Conservation (phyloP, 2,888 invertebrate genomes). For the Dicyrtomina minuta region DNA sequence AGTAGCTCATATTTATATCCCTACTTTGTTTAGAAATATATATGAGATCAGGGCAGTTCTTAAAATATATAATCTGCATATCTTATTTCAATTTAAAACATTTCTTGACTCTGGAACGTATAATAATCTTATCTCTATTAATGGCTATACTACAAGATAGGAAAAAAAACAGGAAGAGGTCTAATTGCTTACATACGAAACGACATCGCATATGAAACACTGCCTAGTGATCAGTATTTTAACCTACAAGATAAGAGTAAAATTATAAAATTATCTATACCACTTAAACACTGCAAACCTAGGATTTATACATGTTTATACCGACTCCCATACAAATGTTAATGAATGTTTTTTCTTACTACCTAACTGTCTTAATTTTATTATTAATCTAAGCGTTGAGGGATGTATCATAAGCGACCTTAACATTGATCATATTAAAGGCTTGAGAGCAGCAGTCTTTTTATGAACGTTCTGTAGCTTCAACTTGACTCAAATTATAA, state of each 20-base stretch:
- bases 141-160: not conserved
- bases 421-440: not conserved
- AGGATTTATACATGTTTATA: not conserved
- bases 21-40: not conserved
- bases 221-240: not conserved
- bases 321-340: not conserved
- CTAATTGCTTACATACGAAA: not conserved
- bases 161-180: not conserved
- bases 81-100: not conserved
- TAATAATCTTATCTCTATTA: not conserved
- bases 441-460: not conserved
- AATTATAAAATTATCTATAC: not conserved
- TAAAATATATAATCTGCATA: not conserved
- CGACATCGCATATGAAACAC: too few species aligned
- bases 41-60: not conserved
- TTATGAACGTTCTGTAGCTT: not conserved
- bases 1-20: slow-evolving; percentile 1
- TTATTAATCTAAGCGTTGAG: too few species aligned
- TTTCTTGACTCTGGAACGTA: not conserved
- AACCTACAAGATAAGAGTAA: not conserved
- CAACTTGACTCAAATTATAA: slow-evolving; percentile 2
- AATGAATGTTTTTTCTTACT: too few species aligned
- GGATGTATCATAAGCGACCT: not conserved
- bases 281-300: not conserved
- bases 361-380: too few species aligned